phyloP scores from a whole-genome alignment of 2,797 vertebrate genomes.

The Chelmon rostratus region DNA sequence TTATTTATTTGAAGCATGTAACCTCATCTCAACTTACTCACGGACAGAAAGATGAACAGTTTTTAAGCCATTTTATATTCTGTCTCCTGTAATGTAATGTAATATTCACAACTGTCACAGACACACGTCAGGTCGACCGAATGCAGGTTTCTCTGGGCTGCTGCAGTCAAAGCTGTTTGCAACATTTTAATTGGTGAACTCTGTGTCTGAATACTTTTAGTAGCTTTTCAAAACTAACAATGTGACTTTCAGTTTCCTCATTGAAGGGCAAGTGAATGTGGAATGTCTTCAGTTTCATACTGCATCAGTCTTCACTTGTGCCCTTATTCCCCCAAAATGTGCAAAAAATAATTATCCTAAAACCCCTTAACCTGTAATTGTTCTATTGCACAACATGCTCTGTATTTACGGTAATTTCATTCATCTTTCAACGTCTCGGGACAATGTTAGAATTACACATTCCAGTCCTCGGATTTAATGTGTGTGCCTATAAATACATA shows the following conservation, averaged over 20 bases:
- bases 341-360: no score
- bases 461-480: not conserved
- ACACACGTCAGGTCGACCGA: not conserved
- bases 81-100: not conserved
- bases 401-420: not conserved
- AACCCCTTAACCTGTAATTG: not conserved
- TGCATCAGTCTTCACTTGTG: not conserved
- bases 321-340: not conserved
- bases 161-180: not conserved
- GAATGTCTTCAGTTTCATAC: no score
- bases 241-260: not conserved
- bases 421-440: not conserved
- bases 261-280: no score
- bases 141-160: not conserved
- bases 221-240: not conserved
- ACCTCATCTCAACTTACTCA: not conserved
- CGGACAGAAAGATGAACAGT: not conserved
- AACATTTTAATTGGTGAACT: not conserved
- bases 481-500: fast-evolving
- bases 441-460: not conserved
- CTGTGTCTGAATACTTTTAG: not conserved
- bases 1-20: not conserved
- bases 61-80: not conserved
- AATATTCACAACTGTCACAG: not conserved
- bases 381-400: not conserved